A percentile compares a stretch with the other conserved stretches of the same genome.
Evolutionary conservation across 2,888 invertebrate genomes (phyloP).

Genomic region (Hypsopygia costalis): DNA sequence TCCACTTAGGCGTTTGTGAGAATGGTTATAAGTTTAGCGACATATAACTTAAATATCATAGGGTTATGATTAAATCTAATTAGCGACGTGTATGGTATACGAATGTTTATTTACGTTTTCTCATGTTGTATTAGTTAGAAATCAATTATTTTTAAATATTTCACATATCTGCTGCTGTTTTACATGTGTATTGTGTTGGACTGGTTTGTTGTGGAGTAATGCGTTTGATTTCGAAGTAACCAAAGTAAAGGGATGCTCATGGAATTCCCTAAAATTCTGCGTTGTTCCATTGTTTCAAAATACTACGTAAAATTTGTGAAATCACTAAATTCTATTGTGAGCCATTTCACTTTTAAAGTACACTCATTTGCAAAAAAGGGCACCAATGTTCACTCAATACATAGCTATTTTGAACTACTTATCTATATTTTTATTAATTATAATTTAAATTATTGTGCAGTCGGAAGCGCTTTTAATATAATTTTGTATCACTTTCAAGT

Average conservation of each 20-base stretch:
- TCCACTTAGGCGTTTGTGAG: slow-evolving; percentile 1
- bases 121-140: slow-evolving; percentile 13
- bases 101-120: slow-evolving; percentile 12
- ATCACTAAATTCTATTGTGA: slow-evolving; percentile 24
- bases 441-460: no score
- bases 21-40: slow-evolving; percentile 6
- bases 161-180: slow-evolving; percentile 18
- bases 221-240: not conserved
- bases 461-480: no score
- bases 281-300: slow-evolving; percentile 17
- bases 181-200: not conserved
- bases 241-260: slow-evolving; percentile 17
- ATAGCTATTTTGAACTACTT: no score
- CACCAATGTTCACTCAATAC: no score
- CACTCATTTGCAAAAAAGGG: no score
- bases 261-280: slow-evolving; percentile 51
- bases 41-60: slow-evolving; percentile 10
- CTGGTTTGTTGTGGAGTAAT: slow-evolving; percentile 3
- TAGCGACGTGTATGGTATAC: slow-evolving; percentile 11
- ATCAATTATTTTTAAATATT: slow-evolving; percentile 5
- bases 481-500: no score
- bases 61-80: slow-evolving; percentile 6
- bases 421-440: no score
- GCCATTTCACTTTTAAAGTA: slow-evolving; percentile 29
- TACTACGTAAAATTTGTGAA: slow-evolving; percentile 12